These are phyloP conservation scores for Diachrysia chrysitis DNA, from an alignment of 2,888 invertebrate species.

Conservation along the genomic window DNA sequence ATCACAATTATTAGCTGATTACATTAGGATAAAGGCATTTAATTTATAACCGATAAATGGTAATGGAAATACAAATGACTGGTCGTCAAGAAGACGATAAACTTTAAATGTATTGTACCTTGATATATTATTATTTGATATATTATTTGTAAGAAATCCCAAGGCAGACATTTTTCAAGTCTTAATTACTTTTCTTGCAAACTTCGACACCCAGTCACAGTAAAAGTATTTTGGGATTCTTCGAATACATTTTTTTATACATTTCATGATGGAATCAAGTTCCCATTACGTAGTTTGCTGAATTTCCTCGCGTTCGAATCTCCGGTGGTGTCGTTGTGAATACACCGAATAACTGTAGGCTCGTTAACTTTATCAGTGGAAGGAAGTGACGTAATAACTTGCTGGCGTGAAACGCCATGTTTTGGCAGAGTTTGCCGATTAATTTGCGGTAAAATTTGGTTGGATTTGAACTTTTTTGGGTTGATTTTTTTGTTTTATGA, in stretches of 20 bases:
- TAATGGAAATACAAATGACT: too few species aligned
- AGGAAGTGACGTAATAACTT: constrained; percentile 45
- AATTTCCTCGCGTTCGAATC: constrained; percentile 40
- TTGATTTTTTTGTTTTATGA: not conserved
- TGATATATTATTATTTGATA: too few species aligned
- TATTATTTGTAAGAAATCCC: not conserved
- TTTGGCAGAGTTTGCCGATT: constrained; percentile 44
- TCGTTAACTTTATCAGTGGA: constrained; percentile 44
- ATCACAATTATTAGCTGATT: too few species aligned
- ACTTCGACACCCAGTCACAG: not conserved
- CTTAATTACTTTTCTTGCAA: not conserved
- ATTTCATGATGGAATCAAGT: constrained; percentile 5
- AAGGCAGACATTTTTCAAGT: not conserved
- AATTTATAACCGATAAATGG: too few species aligned
- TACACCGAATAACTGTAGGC: constrained; percentile 26
- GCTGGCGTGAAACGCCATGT: constrained; percentile 31
- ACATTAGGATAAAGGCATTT: too few species aligned
- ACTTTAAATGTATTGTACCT: too few species aligned
- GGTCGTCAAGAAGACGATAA: too few species aligned
- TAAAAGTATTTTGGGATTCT: not conserved
- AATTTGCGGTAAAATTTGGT: constrained; percentile 33
- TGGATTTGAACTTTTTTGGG: not conserved
- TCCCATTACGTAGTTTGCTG: constrained; percentile 12
- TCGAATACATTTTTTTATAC: not conserved
- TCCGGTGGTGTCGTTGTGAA: constrained; percentile 29